Base-by-base conservation (phyloP, 2,113 vertebrate species). In the Asarcornis scutulata region DNA sequence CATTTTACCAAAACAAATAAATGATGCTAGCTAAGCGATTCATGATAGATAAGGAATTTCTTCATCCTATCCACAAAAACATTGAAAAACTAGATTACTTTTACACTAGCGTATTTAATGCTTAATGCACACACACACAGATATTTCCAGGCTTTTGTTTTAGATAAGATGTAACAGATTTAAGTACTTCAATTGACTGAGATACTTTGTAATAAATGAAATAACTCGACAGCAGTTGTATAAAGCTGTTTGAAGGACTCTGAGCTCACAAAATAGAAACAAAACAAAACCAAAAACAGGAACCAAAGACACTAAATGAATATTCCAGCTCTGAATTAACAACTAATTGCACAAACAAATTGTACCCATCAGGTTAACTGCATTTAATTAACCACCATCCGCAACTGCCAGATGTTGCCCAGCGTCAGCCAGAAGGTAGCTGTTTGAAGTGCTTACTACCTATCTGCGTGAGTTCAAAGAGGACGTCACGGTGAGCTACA, bases 371-470 rank as follows among this genome's bases (percentile, higher is more conserved):
- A 36, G n/a, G 64, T 53, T 66, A 88, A 92, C 80, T 91, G 88
- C 82, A 78, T 87, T 62, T 63, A 56, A 94, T 78, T 90, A 97
- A 92, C 60, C 88, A 83, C 40, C 62, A 85, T 40, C 66, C 34
- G 53, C 80, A 77, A 58, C 64, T 88, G 84, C 68, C 95, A 97
- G 84, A 83, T 67, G 95, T 75, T 96, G 68, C 75, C 52, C 78
- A 87, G 52, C 18, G 55, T 55, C 75, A 92, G 38, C 40, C 60
- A 50, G 69, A 56, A 84, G 86, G 64, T 44, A 48, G 88, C 85
- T 18, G 4, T 72, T 76, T 29, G 31, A n/a, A 25, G 26, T 8
- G 52, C 67, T 10, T 7, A 16, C 42, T 11, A 4, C 13, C 0
- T 10, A 58, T 9, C 56, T 42, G 58, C 5, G 13, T 1, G 1